phyloP scores from a whole-genome alignment of 1,140 invertebrate genomes.

The Sycobia sp. region DNA sequence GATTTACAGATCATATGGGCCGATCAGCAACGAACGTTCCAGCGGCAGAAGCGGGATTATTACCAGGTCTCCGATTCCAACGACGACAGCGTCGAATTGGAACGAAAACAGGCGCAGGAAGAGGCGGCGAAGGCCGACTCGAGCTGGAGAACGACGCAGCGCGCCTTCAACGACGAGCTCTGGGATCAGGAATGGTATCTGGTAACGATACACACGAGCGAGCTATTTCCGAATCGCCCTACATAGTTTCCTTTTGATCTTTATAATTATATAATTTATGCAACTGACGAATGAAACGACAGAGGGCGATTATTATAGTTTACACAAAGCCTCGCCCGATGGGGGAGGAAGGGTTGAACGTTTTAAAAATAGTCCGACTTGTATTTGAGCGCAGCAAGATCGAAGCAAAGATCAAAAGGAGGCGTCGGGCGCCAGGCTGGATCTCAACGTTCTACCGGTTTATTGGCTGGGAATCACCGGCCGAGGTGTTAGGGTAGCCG shows the following conservation, averaged over 20 bases:
- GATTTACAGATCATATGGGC: slow-evolving; percentile 73
- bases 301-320: too few species aligned
- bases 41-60: slow-evolving; percentile 69
- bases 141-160: slow-evolving; percentile 37
- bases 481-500: slow-evolving; percentile 76
- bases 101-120: too few species aligned
- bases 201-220: slow-evolving; percentile 64
- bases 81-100: background rate
- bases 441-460: slow-evolving; percentile 78
- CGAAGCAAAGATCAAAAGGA: slow-evolving; percentile 22
- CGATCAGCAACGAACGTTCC: slow-evolving; percentile 69
- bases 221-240: too few species aligned
- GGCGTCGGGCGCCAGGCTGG: slow-evolving; percentile 59
- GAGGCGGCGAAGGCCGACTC: too few species aligned
- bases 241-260: too few species aligned
- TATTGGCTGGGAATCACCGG: slow-evolving; percentile 83
- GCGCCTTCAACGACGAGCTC: slow-evolving; percentile 80
- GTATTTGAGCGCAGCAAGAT: background rate
- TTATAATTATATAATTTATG: too few species aligned
- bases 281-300: background rate
- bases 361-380: background rate
- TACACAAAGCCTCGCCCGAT: too few species aligned
- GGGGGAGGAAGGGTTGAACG: background rate
- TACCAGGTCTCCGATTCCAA: background rate
- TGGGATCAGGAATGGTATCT: slow-evolving; percentile 92